Conservation (phyloP, 1,140 invertebrate species). For the Melipona quadrifasciata region DNA sequence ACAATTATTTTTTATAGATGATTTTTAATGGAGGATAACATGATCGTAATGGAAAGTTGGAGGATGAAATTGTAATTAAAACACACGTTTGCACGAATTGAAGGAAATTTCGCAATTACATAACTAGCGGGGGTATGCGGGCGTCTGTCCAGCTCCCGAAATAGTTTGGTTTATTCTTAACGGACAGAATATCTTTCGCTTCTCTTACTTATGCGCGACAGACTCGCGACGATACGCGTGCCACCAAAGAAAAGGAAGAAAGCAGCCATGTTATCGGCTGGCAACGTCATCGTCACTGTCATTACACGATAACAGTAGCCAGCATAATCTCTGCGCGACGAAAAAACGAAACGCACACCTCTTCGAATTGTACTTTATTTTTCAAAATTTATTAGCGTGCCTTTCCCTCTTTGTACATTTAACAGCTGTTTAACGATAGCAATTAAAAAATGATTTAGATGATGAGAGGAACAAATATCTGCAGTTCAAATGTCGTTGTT, state of each 20-base stretch:
- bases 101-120: conserved; percentile 76
- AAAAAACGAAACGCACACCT: not conserved
- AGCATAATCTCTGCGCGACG: conserved; percentile 6
- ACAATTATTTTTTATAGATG: not conserved
- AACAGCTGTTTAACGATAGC: not conserved
- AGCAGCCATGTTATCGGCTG: conserved; percentile 33
- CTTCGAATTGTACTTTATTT: not conserved
- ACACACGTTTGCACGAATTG: conserved; percentile 58
- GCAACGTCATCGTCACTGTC: conserved; percentile 28
- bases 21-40: not conserved
- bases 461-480: not conserved
- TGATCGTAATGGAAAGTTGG: not conserved
- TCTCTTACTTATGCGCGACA: conserved; percentile 66
- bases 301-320: conserved; percentile 36
- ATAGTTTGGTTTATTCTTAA: conserved; percentile 81
- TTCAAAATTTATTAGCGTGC: not conserved
- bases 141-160: conserved; percentile 79
- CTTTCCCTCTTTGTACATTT: not conserved
- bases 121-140: conserved; percentile 75
- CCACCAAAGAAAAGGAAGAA: conserved; percentile 45
- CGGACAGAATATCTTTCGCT: conserved; percentile 75
- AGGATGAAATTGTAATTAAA: conserved; percentile 1
- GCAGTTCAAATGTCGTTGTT: too few relatives aligned
- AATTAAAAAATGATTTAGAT: not conserved
- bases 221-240: conserved; percentile 35